Evolutionary conservation across 2,113 vertebrate genomes (phyloP).

Genomic region (Sisor rabdophorus): DNA sequence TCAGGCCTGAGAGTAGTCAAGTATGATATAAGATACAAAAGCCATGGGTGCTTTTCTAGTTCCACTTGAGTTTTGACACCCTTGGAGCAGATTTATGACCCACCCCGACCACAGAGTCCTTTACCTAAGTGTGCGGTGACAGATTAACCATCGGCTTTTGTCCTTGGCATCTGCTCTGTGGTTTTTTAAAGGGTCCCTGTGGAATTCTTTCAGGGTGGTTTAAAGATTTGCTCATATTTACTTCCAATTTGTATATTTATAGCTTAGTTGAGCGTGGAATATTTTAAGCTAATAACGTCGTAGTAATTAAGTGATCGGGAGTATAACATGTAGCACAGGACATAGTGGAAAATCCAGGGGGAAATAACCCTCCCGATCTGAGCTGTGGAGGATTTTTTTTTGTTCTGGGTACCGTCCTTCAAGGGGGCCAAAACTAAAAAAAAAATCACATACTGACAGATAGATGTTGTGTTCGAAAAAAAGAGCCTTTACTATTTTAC

Average conservation of each 20-base stretch:
- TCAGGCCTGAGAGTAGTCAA: slow-evolving; percentile 28
- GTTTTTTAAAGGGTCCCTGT: slow-evolving; percentile 36
- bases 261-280: neutral
- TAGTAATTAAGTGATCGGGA: neutral
- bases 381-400: neutral
- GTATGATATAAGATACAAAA: slow-evolving; percentile 30
- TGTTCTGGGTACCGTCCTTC: too few species aligned
- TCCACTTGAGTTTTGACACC: slow-evolving; percentile 43
- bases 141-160: slow-evolving; percentile 47
- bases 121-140: slow-evolving; percentile 46
- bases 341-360: neutral
- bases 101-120: slow-evolving; percentile 41
- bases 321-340: neutral
- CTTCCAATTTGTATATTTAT: slow-evolving; percentile 29
- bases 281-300: neutral
- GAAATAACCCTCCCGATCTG: neutral
- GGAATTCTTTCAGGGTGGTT: slow-evolving; percentile 31
- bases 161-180: slow-evolving; percentile 39
- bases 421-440: too few species aligned
- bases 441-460: neutral
- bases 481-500: too few species aligned
- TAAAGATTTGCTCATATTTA: slow-evolving; percentile 34
- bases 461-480: neutral
- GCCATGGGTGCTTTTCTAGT: slow-evolving; percentile 35
- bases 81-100: slow-evolving; percentile 41